Evolutionary conservation across 92 coral and sea anemone genomes (phyloP).

Genomic region (Palythoa grandis): DNA sequence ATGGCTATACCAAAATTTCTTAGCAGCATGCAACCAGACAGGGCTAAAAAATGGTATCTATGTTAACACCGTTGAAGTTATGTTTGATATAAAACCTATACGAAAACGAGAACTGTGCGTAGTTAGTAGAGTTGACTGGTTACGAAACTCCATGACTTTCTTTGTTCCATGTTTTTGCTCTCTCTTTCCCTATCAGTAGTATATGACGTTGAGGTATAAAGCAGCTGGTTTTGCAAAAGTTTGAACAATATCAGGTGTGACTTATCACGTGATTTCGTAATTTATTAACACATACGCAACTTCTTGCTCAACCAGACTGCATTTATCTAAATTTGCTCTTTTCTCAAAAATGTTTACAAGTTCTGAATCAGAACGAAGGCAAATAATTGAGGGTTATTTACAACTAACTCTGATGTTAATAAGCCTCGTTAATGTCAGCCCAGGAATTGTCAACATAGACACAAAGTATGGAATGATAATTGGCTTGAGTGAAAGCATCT

Average conservation of each 20-base stretch:
- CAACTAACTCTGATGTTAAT: background rate
- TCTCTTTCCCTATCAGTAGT: too few relatives aligned
- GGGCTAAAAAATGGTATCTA: too few relatives aligned
- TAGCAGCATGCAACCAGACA: too few relatives aligned
- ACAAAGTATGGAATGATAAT: constrained; percentile 54
- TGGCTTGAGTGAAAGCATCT: constrained; percentile 35
- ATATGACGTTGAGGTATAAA: too few relatives aligned
- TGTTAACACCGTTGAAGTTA: too few relatives aligned
- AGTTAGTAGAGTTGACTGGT: too few relatives aligned
- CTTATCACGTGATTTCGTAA: background rate
- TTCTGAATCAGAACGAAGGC: background rate
- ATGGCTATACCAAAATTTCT: too few relatives aligned
- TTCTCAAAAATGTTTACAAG: background rate
- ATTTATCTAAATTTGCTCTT: background rate
- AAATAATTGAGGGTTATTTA: background rate
- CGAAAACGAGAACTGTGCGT: too few relatives aligned
- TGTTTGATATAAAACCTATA: too few relatives aligned
- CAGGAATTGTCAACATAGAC: background rate
- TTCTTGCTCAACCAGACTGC: constrained; percentile 10
- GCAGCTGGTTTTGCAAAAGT: background rate
- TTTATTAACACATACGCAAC: background rate
- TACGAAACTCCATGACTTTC: too few relatives aligned
- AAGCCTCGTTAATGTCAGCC: background rate
- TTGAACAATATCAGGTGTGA: constrained; percentile 6
- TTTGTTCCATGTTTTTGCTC: too few relatives aligned